Evolutionary conservation across 1,140 invertebrate genomes (phyloP).

Genomic region (Amyelois transitella): DNA sequence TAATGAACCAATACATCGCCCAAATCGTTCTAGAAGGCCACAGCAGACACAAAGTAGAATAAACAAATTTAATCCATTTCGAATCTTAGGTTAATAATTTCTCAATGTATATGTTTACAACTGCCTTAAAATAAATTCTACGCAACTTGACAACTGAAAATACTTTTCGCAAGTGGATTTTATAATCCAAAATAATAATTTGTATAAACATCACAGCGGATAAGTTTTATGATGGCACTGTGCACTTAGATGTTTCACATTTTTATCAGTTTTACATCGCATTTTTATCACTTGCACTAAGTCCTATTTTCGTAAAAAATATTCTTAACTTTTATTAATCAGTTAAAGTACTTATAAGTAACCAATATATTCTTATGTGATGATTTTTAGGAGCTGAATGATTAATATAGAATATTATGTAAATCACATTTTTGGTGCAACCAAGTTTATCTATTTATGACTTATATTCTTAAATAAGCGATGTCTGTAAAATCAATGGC

Average conservation of each 20-base stretch:
- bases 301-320: conserved; percentile 1
- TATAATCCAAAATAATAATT: no score
- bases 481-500: no score
- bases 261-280: not conserved
- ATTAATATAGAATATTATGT: no score
- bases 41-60: conserved; percentile 33
- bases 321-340: no score
- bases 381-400: no score
- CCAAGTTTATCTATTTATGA: no score
- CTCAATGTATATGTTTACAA: conserved; percentile 17
- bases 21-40: conserved; percentile 51
- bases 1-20: conserved; percentile 53
- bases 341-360: no score
- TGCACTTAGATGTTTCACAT: conserved; percentile 46
- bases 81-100: conserved; percentile 58
- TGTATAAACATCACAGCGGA: no score
- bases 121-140: conserved; percentile 20
- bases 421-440: no score
- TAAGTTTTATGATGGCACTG: conserved; percentile 56
- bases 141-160: not conserved
- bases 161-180: not conserved
- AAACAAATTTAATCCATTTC: conserved; percentile 66
- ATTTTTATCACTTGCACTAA: not conserved
- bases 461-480: no score
- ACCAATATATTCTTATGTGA: no score